phyloP scores from a whole-genome alignment of 1,140 invertebrate genomes.

The Cherax destructor region DNA sequence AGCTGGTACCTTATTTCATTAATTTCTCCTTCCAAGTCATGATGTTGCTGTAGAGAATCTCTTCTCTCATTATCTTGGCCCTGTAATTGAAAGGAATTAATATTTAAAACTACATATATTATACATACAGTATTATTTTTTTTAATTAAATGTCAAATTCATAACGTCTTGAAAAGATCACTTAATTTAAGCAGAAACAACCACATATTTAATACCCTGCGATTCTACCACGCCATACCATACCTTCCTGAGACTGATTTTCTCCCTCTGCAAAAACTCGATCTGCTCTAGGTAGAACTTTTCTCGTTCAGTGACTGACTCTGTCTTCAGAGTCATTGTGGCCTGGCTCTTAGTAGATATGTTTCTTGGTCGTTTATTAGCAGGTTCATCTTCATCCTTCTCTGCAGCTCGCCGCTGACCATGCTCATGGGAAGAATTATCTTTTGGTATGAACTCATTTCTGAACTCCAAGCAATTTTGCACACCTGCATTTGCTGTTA shows the following conservation, averaged over 20 bases:
- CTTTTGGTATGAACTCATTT: background rate
- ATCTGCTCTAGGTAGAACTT: conserved; percentile 69
- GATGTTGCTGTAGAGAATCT: conserved; percentile 53
- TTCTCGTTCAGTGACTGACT: conserved; percentile 59
- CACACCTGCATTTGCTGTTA: background rate
- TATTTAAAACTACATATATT: background rate
- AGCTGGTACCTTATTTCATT: conserved; percentile 44
- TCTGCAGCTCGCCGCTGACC: conserved; percentile 28
- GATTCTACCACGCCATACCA: background rate
- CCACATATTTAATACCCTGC: background rate
- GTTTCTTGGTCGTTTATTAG: conserved; percentile 30
- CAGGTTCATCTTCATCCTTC: conserved; percentile 22
- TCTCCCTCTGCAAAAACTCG: conserved; percentile 67
- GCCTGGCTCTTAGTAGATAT: conserved; percentile 29
- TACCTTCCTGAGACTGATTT: conserved; percentile 69
- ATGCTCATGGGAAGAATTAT: conserved; percentile 5
- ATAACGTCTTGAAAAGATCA: background rate
- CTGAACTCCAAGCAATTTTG: background rate
- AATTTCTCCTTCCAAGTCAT: conserved; percentile 48
- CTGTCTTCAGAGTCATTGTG: conserved; percentile 56
- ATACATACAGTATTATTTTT: background rate
- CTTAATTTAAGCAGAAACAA: background rate
- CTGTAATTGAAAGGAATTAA: conserved; percentile 8
- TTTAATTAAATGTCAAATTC: background rate
- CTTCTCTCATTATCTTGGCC: conserved; percentile 59